phyloP scores from a whole-genome alignment of 2,888 invertebrate genomes.

The Plusia festucae region DNA sequence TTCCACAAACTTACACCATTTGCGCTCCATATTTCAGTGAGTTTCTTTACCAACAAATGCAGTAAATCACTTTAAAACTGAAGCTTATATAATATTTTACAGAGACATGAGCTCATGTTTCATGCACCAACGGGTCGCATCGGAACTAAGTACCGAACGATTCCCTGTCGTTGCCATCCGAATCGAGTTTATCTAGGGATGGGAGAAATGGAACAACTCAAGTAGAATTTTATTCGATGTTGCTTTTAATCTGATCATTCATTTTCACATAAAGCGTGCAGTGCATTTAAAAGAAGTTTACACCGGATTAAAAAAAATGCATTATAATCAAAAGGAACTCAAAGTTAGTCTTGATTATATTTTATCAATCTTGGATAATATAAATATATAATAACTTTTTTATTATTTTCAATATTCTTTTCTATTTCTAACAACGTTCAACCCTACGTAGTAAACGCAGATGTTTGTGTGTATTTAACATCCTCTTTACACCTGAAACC shows the following conservation, averaged over 20 bases:
- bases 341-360: too few relatives aligned
- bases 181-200: slow-evolving; percentile 29
- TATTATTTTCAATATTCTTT: neutral
- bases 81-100: slow-evolving; percentile 23
- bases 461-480: slow-evolving; percentile 35
- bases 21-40: neutral
- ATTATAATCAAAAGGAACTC: too few relatives aligned
- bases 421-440: neutral
- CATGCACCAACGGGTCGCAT: slow-evolving; percentile 7
- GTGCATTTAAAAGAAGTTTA: too few relatives aligned
- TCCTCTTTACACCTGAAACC: slow-evolving; percentile 11
- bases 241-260: slow-evolving; percentile 11
- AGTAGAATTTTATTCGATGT: slow-evolving; percentile 30
- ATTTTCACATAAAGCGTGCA: neutral
- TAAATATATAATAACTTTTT: too few relatives aligned
- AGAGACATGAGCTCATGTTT: slow-evolving; percentile 16
- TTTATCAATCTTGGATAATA: too few relatives aligned
- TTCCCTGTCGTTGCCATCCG: slow-evolving; percentile 23
- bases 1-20: neutral
- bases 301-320: too few relatives aligned
- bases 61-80: slow-evolving; percentile 18
- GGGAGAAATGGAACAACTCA: slow-evolving; percentile 34
- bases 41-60: slow-evolving; percentile 8
- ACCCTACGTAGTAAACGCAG: slow-evolving; percentile 24
- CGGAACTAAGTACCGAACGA: slow-evolving; percentile 22